Percentiles rank a stretch among this genome's conserved stretches.
Conservation (phyloP, 1,140 invertebrate species). For the Musca domestica region DNA sequence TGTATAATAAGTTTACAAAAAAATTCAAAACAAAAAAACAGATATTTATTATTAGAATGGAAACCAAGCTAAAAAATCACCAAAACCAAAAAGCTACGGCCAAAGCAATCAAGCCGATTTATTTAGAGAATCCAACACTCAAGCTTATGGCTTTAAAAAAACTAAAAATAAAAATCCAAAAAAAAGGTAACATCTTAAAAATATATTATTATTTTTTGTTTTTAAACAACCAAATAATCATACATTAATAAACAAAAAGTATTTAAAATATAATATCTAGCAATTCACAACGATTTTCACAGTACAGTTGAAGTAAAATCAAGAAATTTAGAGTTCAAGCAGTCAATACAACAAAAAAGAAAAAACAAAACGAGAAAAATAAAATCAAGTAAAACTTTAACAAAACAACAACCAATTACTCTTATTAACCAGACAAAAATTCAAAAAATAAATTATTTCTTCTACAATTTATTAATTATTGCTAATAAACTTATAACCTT, state of each 20-base stretch:
- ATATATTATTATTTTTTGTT: neutral
- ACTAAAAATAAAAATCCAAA: neutral
- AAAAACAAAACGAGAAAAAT: neutral
- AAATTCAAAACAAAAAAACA: constrained; percentile 3
- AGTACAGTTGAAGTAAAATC: constrained; percentile 19
- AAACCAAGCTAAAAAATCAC: neutral
- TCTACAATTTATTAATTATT: no score
- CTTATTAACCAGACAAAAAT: neutral
- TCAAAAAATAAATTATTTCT: neutral
- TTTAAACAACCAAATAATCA: neutral
- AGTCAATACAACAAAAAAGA: constrained; percentile 5
- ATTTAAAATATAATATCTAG: constrained; percentile 4
- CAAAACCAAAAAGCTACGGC: neutral
- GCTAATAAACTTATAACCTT: no score
- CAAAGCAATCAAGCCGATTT: no score
- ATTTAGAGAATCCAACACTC: neutral
- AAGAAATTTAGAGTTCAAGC: constrained; percentile 15
- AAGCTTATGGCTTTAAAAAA: constrained; percentile 14
- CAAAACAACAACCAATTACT: neutral
- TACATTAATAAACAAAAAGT: neutral
- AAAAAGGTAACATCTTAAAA: constrained; percentile 6
- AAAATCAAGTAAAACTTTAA: neutral
- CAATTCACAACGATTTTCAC: constrained; percentile 19
- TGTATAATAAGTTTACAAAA: constrained; percentile 13
- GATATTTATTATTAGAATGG: constrained; percentile 1